A percentile compares a stretch with the other conserved stretches of the same genome.
Conservation (phyloP, 2,113 vertebrate species). For the Origma solitaria region DNA sequence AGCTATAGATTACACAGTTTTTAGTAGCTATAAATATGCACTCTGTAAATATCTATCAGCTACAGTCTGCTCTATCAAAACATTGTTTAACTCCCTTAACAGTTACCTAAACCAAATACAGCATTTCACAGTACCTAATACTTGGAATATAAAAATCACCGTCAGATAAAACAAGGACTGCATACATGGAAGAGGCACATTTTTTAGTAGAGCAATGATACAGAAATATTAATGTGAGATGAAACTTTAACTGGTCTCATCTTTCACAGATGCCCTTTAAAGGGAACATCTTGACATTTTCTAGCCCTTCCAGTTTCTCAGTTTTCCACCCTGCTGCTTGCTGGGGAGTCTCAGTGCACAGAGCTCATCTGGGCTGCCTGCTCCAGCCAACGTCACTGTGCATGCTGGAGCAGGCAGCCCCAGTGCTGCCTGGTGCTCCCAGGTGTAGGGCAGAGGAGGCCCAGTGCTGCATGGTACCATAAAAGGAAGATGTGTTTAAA, state of each 20-base stretch:
- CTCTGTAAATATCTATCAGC: neutral
- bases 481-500: neutral
- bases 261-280: neutral
- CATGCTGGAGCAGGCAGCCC: neutral
- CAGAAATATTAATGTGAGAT: neutral
- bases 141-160: neutral
- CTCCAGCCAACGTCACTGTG: neutral
- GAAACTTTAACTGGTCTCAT: neutral
- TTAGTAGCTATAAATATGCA: neutral
- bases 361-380: neutral
- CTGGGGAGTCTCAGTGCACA: neutral
- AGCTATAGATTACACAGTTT: neutral
- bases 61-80: neutral
- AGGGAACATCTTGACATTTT: neutral
- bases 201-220: neutral
- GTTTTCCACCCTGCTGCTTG: neutral
- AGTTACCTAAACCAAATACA: neutral
- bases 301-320: neutral
- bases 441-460: neutral
- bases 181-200: neutral
- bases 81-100: neutral
- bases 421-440: neutral
- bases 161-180: neutral
- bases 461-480: neutral
- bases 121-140: neutral